Evolutionary conservation across 2,113 vertebrate species (phyloP).

Genomic region (Furnarius figulus): DNA sequence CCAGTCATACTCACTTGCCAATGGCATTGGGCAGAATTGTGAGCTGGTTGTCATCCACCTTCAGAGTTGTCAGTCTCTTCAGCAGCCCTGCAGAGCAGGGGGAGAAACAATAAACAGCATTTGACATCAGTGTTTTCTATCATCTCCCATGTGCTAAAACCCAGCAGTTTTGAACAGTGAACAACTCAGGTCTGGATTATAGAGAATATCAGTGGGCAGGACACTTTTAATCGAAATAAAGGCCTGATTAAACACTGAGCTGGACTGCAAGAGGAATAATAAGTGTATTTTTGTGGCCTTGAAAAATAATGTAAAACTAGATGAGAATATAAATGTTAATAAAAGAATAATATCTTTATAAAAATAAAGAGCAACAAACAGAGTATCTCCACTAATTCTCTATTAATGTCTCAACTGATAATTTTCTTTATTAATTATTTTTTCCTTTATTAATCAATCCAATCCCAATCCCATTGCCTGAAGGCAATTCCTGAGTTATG

Average conservation of each 20-base stretch:
- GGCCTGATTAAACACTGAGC: not conserved
- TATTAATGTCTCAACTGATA: not conserved
- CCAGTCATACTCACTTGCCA: slow-evolving; percentile 87
- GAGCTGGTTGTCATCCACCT: slow-evolving; percentile 99
- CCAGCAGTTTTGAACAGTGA: not conserved
- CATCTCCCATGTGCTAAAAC: not conserved
- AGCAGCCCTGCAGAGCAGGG: slow-evolving; percentile 82
- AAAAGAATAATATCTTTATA: not conserved
- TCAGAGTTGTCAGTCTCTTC: slow-evolving; percentile 96
- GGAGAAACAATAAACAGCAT: not conserved
- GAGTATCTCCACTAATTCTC: not conserved
- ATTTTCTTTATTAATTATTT: not conserved
- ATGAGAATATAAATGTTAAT: not conserved
- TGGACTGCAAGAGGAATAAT: not conserved
- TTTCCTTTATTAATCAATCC: not conserved
- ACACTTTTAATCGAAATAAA: not conserved
- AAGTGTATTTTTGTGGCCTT: not conserved
- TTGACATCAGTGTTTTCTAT: not conserved
- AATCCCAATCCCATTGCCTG: not conserved
- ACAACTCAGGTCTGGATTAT: not conserved
- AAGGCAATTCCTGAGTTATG: too few species aligned
- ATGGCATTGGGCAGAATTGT: slow-evolving; percentile 93
- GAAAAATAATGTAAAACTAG: not conserved
- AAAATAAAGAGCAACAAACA: not conserved
- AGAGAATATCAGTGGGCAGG: not conserved